A percentile compares a stretch with the other conserved stretches of the same genome.
These are phyloP conservation scores for Meriones unguiculatus DNA, from an alignment of 2,113 vertebrate species.

Conservation along the genomic window DNA sequence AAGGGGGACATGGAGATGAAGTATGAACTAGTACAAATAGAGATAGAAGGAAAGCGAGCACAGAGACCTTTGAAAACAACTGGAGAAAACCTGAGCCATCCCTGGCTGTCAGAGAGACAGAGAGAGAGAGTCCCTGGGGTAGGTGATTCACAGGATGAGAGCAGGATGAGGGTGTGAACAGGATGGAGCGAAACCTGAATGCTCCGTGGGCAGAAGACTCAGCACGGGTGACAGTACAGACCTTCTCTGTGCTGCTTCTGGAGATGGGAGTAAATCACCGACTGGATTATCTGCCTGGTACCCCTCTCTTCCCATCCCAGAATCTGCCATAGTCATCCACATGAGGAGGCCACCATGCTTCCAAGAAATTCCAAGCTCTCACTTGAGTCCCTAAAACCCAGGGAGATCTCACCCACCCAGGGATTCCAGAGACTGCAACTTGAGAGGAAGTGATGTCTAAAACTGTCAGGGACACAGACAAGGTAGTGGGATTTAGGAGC, in stretches of 20 bases:
- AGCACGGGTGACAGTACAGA: background rate
- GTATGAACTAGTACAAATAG: background rate
- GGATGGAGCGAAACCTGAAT: background rate
- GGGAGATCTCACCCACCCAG: background rate
- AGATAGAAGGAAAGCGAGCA: slow-evolving; percentile 6
- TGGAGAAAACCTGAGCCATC: background rate
- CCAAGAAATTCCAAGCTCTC: background rate
- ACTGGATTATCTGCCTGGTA: background rate
- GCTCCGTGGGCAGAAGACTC: background rate
- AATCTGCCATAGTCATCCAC: background rate
- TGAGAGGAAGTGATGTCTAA: background rate
- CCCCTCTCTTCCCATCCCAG: background rate
- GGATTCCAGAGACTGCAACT: background rate
- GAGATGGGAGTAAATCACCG: background rate
- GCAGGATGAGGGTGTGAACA: background rate
- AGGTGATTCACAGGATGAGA: slow-evolving; percentile 11
- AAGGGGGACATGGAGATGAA: background rate
- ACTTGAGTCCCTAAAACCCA: background rate
- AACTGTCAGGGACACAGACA: background rate
- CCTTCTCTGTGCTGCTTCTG: background rate
- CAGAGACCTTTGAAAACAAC: background rate
- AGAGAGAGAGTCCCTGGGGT: background rate
- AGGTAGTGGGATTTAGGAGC: background rate
- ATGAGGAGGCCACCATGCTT: accelerated
- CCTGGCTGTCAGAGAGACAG: background rate